Base-by-base conservation (phyloP, 2,888 invertebrate species). In the Melipona bicolor region DNA sequence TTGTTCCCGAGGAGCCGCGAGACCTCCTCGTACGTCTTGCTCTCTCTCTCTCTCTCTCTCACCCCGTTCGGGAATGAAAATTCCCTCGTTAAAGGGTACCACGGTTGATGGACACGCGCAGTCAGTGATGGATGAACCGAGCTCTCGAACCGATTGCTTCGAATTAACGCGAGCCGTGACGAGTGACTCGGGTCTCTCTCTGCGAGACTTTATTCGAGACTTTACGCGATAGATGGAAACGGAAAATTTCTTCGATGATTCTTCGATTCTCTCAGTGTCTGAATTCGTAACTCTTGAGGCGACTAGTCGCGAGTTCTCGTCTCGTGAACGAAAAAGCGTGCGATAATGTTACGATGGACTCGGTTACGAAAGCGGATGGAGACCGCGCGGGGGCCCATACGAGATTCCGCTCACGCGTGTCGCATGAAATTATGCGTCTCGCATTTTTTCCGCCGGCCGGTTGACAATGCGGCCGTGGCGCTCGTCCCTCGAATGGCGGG, bases 321-420 rank as follows among this genome's bases (percentile, higher is more conserved):
- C 43, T 43, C 19, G 27, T 9, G 19, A 9, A 50, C 50, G 24
- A 68, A 79, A 59, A 59, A 32, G 70, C 78, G 68, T 21, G 32
- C 32, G 32, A 4, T 4, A 32, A 32, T 4, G 32, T 4, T 2
- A 43, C 43, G 43, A 43, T 43, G 9, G 43, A 43, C 21, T 24
- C 50, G 24, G 72, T 87, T 87, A 82, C 87, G 87, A 82, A 82
- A 85, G 87, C 67, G 59, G 54, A 73, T 64, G 36, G 36, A 43
- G 49, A 54, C 21, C 43, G 32, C 43, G 54, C 27, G 77, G 67
- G 75, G 72, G 62, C 77, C 81, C 80, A 65, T 86, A 83, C 89
- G 89, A 81, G 86, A 91, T 91, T 90, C 91, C 90, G 90, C 86
- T 87, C 90, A 89, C 90, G 88, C 87, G 83, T 86, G 83, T 90